Base-by-base conservation (phyloP, 2,888 invertebrate species). In the Philereme transversata region DNA sequence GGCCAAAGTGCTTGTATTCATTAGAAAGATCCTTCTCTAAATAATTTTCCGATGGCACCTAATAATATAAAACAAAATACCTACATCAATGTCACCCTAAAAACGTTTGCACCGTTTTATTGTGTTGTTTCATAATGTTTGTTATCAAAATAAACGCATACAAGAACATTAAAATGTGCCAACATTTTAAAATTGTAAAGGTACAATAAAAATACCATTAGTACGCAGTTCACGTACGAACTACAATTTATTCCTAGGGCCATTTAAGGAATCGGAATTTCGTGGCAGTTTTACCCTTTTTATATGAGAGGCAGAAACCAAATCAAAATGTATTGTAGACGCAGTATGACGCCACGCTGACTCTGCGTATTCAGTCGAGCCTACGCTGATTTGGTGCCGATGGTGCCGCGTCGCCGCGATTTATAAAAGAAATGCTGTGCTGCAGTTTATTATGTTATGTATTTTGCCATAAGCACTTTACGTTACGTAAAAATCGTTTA, bases 241-340 rank as follows among this genome's bases (percentile, higher is more conserved):
- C 78, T 82, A 84, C 81, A 86, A 86, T 87, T 86, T 87, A 87
- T 85, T 83, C 72, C 65, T 66, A 79, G 78, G 79, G 82, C 81
- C 82, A 83, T 86, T 87, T 84, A 84, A 83, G 82, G 82, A 80
- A 81, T 82, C 81, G 83, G 86, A 83, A 85, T 78, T 82, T 82
- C 77, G 79, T 74, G 77, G 83, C 79, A 82, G 82, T 85, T 85
- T 86, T 80, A 83, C 82, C 22, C 82, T 84, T 83, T 82, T 77
- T 78, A 64, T 76, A 79, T 82, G 80, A 80, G 75, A 83, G 78
- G 76, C 81, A 82, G 79, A 86, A 81, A 81, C 77, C 67, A 74
- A 79, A 74, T 82, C 82, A 73, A 80, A 79, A 81, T 78, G 81
- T 86, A 82, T 83, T 79, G 76, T 75, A 79, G 77, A 75, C 77